Percentiles rank a stretch among this genome's conserved stretches.
Conservation (phyloP, 2,888 invertebrate genomes). For the Arrhopalites spinosus region DNA sequence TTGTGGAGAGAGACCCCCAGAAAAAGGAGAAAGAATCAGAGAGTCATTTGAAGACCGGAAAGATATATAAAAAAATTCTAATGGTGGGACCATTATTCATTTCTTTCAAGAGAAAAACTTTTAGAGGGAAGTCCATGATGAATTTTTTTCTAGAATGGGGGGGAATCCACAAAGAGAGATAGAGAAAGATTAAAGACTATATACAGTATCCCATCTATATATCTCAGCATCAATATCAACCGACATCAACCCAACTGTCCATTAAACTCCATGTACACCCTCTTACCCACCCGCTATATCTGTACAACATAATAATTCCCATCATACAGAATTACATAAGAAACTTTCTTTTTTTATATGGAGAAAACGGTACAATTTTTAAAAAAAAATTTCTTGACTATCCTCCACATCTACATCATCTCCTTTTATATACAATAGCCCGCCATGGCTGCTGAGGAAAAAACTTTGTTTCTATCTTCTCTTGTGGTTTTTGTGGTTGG, state of each 20-base stretch:
- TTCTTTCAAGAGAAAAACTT: slow-evolving; percentile 33
- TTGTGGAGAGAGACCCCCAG: neutral
- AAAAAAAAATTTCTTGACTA: no score
- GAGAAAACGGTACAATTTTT: no score
- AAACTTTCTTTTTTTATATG: no score
- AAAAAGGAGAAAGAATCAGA: slow-evolving; percentile 34
- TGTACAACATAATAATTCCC: no score
- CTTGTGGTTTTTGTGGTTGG: no score
- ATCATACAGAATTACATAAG: no score
- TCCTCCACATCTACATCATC: no score
- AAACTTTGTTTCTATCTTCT: no score
- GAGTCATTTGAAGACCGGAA: slow-evolving; percentile 48
- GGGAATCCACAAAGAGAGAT: neutral
- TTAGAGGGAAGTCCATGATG: slow-evolving; percentile 26
- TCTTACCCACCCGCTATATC: no score
- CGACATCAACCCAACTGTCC: slow-evolving; percentile 16
- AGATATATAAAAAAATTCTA: slow-evolving; percentile 44
- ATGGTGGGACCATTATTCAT: slow-evolving; percentile 51
- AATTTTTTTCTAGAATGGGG: slow-evolving; percentile 16
- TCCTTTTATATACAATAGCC: no score
- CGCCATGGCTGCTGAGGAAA: no score
- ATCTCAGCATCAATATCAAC: neutral
- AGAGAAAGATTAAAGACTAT: slow-evolving; percentile 14
- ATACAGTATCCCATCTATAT: neutral
- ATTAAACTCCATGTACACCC: slow-evolving; percentile 12